Conservation (phyloP, 2,113 vertebrate genomes). For the Phrynosoma platyrhinos region DNA sequence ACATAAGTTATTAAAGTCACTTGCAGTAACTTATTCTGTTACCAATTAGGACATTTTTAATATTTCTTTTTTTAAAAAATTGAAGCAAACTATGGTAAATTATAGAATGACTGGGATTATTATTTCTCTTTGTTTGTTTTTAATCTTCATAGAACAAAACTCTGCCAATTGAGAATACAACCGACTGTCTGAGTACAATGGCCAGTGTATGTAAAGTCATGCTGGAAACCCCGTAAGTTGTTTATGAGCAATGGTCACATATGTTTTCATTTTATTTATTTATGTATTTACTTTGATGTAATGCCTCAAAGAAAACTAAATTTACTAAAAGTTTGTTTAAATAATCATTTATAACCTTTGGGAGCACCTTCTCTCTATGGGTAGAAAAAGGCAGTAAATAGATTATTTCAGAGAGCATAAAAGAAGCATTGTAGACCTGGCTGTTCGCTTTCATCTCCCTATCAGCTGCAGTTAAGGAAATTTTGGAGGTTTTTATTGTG, state of each 20-base stretch:
- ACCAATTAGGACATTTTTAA: too few species aligned
- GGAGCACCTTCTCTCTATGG: not conserved
- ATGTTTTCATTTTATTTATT: not conserved
- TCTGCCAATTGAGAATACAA: constrained; percentile 96
- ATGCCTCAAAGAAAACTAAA: not conserved
- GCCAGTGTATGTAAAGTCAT: constrained; percentile 99
- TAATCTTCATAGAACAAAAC: constrained; percentile 90
- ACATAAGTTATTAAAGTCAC: too few species aligned
- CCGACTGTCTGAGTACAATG: constrained; percentile 98
- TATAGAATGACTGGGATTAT: not conserved
- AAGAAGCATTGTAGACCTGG: not conserved
- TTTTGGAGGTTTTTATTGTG: not conserved
- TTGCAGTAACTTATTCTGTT: too few species aligned
- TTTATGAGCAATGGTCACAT: constrained; percentile 20
- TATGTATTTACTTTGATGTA: constrained; percentile 11
- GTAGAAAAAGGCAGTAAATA: not conserved
- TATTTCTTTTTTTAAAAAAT: not conserved
- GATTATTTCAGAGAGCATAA: not conserved
- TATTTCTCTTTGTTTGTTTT: constrained; percentile 11
- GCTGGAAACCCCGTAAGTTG: constrained; percentile 97
- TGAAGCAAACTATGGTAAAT: not conserved
- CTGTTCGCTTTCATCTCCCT: not conserved
- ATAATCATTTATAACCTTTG: not conserved
- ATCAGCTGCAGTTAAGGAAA: not conserved
- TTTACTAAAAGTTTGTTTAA: not conserved